Base-by-base conservation (phyloP, 1,140 invertebrate species). In the Formica exsecta region DNA sequence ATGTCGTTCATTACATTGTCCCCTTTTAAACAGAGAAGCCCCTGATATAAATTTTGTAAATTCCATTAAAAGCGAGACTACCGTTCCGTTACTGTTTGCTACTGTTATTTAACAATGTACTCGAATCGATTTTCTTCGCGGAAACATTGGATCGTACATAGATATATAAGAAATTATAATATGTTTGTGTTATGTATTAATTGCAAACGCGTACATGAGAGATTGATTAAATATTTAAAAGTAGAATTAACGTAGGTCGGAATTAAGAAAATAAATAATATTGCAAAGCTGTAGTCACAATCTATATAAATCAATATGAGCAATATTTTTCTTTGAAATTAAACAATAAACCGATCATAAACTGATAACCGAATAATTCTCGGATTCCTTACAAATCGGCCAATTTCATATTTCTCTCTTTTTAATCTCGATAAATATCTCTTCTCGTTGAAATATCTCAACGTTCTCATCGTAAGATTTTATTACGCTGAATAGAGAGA, bases 41-140 rank as follows among this genome's bases (percentile, higher is more conserved):
- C 8, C n/a, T 62, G 51, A 44, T n/a, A 38, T 83, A 61, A 83
- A 73, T 83, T 83, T 38, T 73, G 54, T 73, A 73, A 73, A 83
- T 83, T 44, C 68, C 68, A 25, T 83, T 74, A 83, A 83, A 73
- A 73, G 79, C 22, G 16, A 36, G 48, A 51, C 48, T 51, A 48
- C 44, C 11, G 44, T 48, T 48, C 44, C 44, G 11, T 11, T 48
- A 48, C 44, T 51, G 77, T 57, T 68, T 68, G 22, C 29, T n/a
- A 80, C 44, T 80, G 48, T 57, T 41, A 36, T 73, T 81, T 73
- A 32, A 61, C 13, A 38, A 41, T n/a, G 16, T 41, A 57, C 13
- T 11, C 22, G n/a, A 57, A 80, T 80, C 65, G 44, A 70, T 80
- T 71, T 80, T 57, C 22, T 41, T 36, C 11, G 22, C 9, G 13